Percentiles rank a stretch among this genome's conserved stretches.
phyloP scores from a whole-genome alignment of 2,113 vertebrate species.

The Puntigrus tetrazona region DNA sequence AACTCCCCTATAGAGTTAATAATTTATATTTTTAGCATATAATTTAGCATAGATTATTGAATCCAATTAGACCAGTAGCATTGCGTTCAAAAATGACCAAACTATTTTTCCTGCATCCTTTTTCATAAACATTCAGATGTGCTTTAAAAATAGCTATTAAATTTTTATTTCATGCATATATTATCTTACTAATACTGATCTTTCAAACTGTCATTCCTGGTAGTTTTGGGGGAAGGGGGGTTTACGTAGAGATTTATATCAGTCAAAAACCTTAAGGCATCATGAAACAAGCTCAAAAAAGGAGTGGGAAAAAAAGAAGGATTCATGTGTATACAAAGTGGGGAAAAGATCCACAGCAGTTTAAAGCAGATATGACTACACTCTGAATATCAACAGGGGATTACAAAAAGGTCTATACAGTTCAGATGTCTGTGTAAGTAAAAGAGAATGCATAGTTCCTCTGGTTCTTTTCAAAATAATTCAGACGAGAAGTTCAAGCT shows the following conservation, averaged over 20 bases:
- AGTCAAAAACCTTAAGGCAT: not conserved
- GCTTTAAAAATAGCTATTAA: not conserved
- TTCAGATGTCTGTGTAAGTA: not conserved
- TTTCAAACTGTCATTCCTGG: not conserved
- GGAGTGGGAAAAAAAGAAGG: not conserved
- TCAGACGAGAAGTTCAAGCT: conserved; percentile 11
- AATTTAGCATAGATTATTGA: too few relatives aligned
- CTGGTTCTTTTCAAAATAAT: not conserved
- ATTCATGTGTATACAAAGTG: not conserved
- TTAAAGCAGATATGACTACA: not conserved
- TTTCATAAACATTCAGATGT: not conserved
- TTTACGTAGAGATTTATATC: not conserved
- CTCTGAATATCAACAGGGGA: conserved; percentile 17
- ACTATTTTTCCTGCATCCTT: too few relatives aligned
- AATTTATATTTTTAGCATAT: too few relatives aligned
- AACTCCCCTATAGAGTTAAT: too few relatives aligned
- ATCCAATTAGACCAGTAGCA: too few relatives aligned
- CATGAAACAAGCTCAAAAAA: not conserved
- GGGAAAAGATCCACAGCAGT: not conserved
- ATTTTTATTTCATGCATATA: not conserved
- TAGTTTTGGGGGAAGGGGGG: too few relatives aligned
- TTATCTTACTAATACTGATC: not conserved
- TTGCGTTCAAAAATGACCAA: too few relatives aligned
- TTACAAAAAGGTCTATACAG: not conserved
- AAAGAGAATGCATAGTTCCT: not conserved